phyloP scores from a whole-genome alignment of 1,140 invertebrate genomes.

The Nasonia giraulti region DNA sequence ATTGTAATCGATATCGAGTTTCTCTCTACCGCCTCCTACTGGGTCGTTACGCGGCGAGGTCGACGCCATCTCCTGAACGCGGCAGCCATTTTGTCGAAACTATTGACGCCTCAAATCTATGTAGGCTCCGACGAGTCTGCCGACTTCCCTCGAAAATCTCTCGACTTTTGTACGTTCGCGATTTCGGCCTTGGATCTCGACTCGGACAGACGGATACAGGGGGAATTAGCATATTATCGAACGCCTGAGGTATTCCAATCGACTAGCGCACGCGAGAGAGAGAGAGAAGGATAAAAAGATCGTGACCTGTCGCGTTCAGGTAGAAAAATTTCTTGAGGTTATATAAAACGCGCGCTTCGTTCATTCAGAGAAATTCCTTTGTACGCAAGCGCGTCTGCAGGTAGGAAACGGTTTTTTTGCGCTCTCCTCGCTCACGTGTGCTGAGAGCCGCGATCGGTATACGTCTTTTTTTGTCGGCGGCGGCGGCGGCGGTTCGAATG shows the following conservation, averaged over 20 bases:
- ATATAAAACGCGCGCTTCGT: conserved; percentile 43
- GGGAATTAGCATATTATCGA: conserved; percentile 50
- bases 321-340: conserved; percentile 41
- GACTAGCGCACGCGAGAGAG: neutral
- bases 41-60: neutral
- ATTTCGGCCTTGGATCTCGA: conserved; percentile 17
- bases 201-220: neutral
- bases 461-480: neutral
- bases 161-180: neutral
- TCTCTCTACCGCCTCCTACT: too few relatives aligned
- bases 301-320: conserved; percentile 20
- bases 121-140: conserved; percentile 37
- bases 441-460: neutral
- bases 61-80: neutral
- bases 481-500: conserved; percentile 4
- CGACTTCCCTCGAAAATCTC: neutral
- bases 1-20: neutral
- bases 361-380: conserved; percentile 51
- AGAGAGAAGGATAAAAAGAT: conserved; percentile 19
- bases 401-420: conserved; percentile 37
- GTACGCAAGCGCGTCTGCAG: conserved; percentile 24
- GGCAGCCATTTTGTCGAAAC: neutral
- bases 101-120: neutral
- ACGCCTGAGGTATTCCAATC: conserved; percentile 29
- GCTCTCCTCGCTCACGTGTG: neutral